Base-by-base conservation (phyloP, 2,113 vertebrate species). In the Oxygymnocypris stewartii region DNA sequence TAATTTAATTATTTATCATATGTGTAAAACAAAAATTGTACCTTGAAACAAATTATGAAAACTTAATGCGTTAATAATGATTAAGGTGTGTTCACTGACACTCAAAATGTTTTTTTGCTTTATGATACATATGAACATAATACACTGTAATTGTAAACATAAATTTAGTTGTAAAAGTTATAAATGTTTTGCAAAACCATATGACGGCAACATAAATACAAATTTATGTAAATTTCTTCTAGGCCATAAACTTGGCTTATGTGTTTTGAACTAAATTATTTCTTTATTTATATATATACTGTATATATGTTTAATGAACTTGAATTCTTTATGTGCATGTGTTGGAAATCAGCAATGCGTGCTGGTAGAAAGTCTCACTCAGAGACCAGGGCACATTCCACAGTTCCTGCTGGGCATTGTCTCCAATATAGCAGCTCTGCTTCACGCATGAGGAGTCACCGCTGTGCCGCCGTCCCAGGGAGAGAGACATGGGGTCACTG, bases 341-440 rank as follows among this genome's bases (percentile, higher is more conserved):
- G 44, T 47, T 63, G 20, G 23, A 65, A 67, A 47, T 67, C 81
- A 73, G 65, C 20, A 54, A 51, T 16, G 49, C 49, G 18, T 40
- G 79, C 25, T 44, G n/a, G 12, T 82, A 44, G 57, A 42, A 44
- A 44, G 14, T 74, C 82, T 84, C 42, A 12, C 69, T 44, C 74
- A 71, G 31, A 37, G 51, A 35, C 28, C 75, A 20, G 42, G 61
- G 42, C 83, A 88, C 85, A 88, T 88, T 88, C 88, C 88, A 74
- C n/a, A 57, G 79, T 78, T 75, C 88, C 80, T 86, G 85, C 88
- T 84, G 85, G 75, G 88, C 57, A 75, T 86, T 80, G 81, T 88
- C 51, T 82, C 51, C 40, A 49, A 63, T 84, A 84, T 61, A 71
- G 75, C 71, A 74, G 63, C 76, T 71, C 51, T 76, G 81, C 42